A percentile compares a stretch with the other conserved stretches of the same genome.
Evolutionary conservation across 2,113 vertebrate species (phyloP).

Genomic region (Cyprinus carpio): DNA sequence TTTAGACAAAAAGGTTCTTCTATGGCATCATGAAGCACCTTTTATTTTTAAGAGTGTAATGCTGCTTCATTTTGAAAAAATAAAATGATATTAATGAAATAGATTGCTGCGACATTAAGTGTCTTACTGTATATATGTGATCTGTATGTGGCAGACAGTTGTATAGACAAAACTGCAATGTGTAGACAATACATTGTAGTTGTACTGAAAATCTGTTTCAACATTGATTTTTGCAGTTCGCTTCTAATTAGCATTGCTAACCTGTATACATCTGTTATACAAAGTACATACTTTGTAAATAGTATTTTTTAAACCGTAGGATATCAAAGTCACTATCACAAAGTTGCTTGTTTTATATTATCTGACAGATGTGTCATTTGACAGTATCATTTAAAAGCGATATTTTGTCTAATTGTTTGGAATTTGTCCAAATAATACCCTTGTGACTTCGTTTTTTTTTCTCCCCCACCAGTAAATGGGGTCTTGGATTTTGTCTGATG

Average conservation of each 20-base stretch:
- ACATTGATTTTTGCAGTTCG: background rate
- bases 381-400: slow-evolving; percentile 19
- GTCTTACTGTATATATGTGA: background rate
- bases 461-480: background rate
- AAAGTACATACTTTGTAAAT: background rate
- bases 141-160: background rate
- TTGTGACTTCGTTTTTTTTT: background rate
- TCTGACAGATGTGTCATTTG: slow-evolving; percentile 7
- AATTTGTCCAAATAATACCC: slow-evolving; percentile 21
- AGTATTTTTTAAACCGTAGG: background rate
- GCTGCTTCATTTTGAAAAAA: background rate
- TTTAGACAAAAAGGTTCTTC: too few species aligned
- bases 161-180: background rate
- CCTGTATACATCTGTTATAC: background rate
- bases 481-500: background rate
- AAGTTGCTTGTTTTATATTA: background rate
- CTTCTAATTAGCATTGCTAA: slow-evolving; percentile 34
- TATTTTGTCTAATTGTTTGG: slow-evolving; percentile 16
- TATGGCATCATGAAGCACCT: too few species aligned
- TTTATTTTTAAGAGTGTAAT: background rate
- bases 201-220: background rate
- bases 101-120: background rate
- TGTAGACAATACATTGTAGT: background rate
- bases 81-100: background rate
- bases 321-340: background rate